phyloP scores from a whole-genome alignment of 2,888 invertebrate species.

The Leucozona laternaria region DNA sequence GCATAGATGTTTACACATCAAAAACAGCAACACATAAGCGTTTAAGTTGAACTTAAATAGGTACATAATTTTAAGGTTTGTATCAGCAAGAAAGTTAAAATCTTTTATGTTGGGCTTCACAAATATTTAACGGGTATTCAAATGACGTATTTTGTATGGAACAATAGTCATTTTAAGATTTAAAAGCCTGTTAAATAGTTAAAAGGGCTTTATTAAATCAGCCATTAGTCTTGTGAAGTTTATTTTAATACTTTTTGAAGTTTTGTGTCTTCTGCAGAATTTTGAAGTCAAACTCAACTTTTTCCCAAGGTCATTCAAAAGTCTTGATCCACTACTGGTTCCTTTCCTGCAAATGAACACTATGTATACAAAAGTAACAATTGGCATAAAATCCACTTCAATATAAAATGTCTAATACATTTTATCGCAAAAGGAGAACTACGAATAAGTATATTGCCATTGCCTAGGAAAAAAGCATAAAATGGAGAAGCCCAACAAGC shows the following conservation, averaged over 20 bases:
- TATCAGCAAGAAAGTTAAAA: too few relatives aligned
- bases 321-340: background rate
- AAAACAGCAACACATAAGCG: too few relatives aligned
- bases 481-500: background rate
- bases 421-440: slow-evolving; percentile 3
- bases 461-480: background rate
- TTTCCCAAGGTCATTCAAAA: background rate
- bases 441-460: background rate
- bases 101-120: too few relatives aligned
- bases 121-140: too few relatives aligned
- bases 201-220: too few relatives aligned
- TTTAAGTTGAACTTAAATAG: too few relatives aligned
- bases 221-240: too few relatives aligned
- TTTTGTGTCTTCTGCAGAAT: background rate
- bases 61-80: too few relatives aligned
- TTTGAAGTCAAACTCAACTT: background rate
- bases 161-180: too few relatives aligned
- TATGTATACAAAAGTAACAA: background rate
- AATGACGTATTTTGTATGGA: too few relatives aligned
- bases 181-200: too few relatives aligned
- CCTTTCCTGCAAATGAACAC: background rate
- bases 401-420: background rate
- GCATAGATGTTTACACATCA: too few relatives aligned
- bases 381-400: background rate
- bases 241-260: background rate